phyloP scores from a whole-genome alignment of 2,113 vertebrate species.

The Puffinus mauretanicus region DNA sequence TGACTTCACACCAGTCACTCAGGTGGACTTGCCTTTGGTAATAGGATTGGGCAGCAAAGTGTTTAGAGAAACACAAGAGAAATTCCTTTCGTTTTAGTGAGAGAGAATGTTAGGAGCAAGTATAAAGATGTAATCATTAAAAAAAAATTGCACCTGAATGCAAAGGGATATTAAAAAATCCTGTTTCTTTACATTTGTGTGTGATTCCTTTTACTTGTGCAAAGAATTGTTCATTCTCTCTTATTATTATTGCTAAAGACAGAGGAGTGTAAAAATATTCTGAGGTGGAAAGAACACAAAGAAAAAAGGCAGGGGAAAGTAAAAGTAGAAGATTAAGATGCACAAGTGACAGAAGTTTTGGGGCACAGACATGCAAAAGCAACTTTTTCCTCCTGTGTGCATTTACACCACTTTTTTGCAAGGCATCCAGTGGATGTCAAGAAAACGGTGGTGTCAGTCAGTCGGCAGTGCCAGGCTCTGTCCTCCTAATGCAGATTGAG shows the following conservation, averaged over 20 bases:
- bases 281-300: not conserved
- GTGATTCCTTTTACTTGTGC: not conserved
- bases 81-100: not conserved
- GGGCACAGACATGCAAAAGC: not conserved
- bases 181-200: not conserved
- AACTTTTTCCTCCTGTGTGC: not conserved
- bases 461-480: not conserved
- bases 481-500: fast-evolving
- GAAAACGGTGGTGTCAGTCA: not conserved
- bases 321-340: not conserved
- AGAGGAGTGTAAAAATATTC: not conserved
- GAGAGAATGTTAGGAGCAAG: not conserved
- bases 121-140: not conserved
- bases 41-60: not conserved
- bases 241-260: not conserved
- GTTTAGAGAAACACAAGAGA: not conserved
- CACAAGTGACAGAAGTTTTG: not conserved
- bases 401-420: fast-evolving
- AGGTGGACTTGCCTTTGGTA: not conserved
- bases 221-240: not conserved
- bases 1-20: not conserved
- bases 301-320: not conserved
- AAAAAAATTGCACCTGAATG: not conserved
- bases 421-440: not conserved
- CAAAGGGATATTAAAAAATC: not conserved